Evolutionary conservation across 2,113 vertebrate genomes (phyloP).

Genomic region (Galeopterus variegatus): DNA sequence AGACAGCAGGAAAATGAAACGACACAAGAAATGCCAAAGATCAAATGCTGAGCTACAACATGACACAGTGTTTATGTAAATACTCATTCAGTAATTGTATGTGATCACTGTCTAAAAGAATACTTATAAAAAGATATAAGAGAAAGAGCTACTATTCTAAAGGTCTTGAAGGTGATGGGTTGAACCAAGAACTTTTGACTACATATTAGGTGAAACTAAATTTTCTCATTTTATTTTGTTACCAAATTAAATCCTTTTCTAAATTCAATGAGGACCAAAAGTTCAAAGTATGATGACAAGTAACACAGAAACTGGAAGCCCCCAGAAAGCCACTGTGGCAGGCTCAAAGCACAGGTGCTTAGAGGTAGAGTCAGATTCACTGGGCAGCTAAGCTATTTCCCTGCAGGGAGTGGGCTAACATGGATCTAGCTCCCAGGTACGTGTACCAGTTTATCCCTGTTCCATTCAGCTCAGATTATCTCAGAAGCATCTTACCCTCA

Average conservation of each 20-base stretch:
- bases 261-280: not conserved
- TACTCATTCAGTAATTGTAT: not conserved
- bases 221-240: conserved; percentile 1
- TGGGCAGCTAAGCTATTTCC: not conserved
- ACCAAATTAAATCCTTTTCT: not conserved
- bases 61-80: not conserved
- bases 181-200: not conserved
- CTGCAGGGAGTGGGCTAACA: not conserved
- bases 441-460: not conserved
- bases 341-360: accelerated
- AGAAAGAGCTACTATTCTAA: not conserved
- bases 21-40: not conserved
- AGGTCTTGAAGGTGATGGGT: not conserved
- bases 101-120: not conserved
- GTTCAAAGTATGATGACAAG: not conserved
- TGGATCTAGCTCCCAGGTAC: not conserved
- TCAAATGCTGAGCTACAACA: not conserved
- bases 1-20: not conserved
- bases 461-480: not conserved
- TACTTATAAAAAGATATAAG: not conserved
- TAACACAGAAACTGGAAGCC: not conserved
- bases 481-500: not conserved
- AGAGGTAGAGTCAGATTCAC: not conserved
- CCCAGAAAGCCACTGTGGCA: not conserved
- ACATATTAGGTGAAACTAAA: not conserved